Evolutionary conservation across 2,888 invertebrate species (phyloP), one percentile per base, ranked within the genome.

Genomic region (Tetragonula carbonaria): DNA sequence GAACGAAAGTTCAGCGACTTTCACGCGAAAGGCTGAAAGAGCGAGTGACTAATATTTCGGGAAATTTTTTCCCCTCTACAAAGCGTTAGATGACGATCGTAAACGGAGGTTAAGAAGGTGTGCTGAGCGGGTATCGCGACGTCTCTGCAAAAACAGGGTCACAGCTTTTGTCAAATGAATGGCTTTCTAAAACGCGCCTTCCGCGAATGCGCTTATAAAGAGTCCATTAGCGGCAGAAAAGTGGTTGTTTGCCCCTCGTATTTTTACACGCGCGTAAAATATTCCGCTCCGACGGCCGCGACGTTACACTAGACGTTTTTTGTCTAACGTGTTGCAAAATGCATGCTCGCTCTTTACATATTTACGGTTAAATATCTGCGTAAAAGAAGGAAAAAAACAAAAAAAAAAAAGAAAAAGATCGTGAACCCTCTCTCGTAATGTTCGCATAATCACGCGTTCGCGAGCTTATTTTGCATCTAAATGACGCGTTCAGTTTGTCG

Each of bases 91-190:
- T 67, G 8, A 45, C 8, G 50, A 67, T 16, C 11, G 16, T 18
- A 8, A 67, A 16, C 50, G 23, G 18, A n/a, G 45, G 67, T 18
- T 50, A 16, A 50, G 50, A 45, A 45, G 8, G 8, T 45, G 67
- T 50, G 50, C 16, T 50, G 23, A 8, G 23, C 16, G 23, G 50
- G 16, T 67, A 67, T 67, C 38, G 38, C 38, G 38, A 45, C 45
- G 45, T 45, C 16, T 16, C 50, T 18, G 14, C 45, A 23, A n/a
- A 50, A 67, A 67, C 50, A 16, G 67, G 67, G 67, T 67, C 50
- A 50, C 16, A 67, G 23, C 67, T 67, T 50, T 67, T 23, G 45
- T 67, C 50, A 67, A 67, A 67, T 50, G 50, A 50, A 67, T 67
- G 67, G 45, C 50, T 50, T 67, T 67, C 45, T 67, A 67, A 67